Evolutionary conservation across 2,888 invertebrate genomes (phyloP).

Genomic region (Galerucella calmariensis): DNA sequence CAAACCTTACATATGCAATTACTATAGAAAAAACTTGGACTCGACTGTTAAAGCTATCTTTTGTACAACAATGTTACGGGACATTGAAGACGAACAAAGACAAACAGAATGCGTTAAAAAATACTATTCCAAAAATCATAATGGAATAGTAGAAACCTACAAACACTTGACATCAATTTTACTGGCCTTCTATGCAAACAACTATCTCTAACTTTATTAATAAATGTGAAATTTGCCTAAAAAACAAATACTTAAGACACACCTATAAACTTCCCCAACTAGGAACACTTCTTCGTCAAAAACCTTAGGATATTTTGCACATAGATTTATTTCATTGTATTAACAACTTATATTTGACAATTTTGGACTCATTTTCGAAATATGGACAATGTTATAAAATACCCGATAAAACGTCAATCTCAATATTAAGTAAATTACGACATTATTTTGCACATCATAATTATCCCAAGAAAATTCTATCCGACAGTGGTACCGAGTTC

Average conservation of each 20-base stretch:
- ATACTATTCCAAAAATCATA: too few species aligned
- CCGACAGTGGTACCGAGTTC: background rate
- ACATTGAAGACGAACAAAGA: too few species aligned
- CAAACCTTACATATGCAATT: constrained; percentile 6
- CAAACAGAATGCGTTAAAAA: too few species aligned
- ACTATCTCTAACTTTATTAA: too few species aligned
- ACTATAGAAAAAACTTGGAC: constrained; percentile 30
- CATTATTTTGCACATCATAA: background rate
- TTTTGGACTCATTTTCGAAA: background rate
- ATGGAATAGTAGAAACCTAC: too few species aligned
- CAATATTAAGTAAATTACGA: background rate
- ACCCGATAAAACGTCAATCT: too few species aligned
- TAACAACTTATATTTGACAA: constrained; percentile 3
- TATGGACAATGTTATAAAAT: constrained; percentile 1
- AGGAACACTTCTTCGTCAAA: constrained; percentile 4
- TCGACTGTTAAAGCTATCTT: constrained; percentile 34
- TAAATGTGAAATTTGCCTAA: too few species aligned
- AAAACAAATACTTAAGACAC: constrained; percentile 8
- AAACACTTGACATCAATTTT: too few species aligned
- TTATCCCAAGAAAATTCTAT: too few species aligned
- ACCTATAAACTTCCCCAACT: constrained; percentile 2
- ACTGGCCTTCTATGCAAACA: too few species aligned
- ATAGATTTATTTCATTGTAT: constrained; percentile 9
- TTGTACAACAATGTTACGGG: constrained; percentile 19
- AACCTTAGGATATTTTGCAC: constrained; percentile 12